Percentiles rank a stretch among this genome's conserved stretches.
These are phyloP conservation scores for Nerophis ophidion DNA, from an alignment of 2,113 vertebrate species.

Conservation along the genomic window DNA sequence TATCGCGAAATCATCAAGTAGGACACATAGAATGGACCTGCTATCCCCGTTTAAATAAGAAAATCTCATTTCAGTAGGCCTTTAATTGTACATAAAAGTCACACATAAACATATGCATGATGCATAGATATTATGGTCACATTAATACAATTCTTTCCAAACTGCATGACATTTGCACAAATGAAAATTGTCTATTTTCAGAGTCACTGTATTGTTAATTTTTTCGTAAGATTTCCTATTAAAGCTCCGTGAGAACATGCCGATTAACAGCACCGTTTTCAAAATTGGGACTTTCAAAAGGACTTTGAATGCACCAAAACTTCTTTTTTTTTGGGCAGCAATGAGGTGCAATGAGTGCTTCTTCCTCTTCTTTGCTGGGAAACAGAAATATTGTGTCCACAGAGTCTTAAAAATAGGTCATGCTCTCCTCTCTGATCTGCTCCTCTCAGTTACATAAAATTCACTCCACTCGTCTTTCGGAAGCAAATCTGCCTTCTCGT, in stretches of 20 bases:
- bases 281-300: not conserved
- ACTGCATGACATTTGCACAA: no score
- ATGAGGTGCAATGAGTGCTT: conserved; percentile 42
- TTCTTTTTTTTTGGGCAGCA: not conserved
- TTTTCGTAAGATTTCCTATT: not conserved
- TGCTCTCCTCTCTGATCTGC: conserved; percentile 61
- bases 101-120: not conserved
- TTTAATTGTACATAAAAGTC: not conserved
- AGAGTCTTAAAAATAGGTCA: conserved; percentile 68
- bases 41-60: no score
- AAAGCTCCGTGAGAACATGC: not conserved
- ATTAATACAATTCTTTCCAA: no score
- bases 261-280: no score
- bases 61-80: no score
- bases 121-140: no score
- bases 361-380: conserved; percentile 34
- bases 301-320: conserved; percentile 20
- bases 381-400: conserved; percentile 59
- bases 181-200: not conserved
- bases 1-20: no score
- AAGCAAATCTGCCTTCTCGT: conserved; percentile 38
- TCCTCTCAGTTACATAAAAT: conserved; percentile 62
- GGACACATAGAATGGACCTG: no score
- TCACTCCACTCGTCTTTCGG: conserved; percentile 43
- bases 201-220: not conserved